A percentile compares a stretch with the other conserved stretches of the same genome.
Conservation (phyloP, 2,888 invertebrate species). For the Mythimna pallens region DNA sequence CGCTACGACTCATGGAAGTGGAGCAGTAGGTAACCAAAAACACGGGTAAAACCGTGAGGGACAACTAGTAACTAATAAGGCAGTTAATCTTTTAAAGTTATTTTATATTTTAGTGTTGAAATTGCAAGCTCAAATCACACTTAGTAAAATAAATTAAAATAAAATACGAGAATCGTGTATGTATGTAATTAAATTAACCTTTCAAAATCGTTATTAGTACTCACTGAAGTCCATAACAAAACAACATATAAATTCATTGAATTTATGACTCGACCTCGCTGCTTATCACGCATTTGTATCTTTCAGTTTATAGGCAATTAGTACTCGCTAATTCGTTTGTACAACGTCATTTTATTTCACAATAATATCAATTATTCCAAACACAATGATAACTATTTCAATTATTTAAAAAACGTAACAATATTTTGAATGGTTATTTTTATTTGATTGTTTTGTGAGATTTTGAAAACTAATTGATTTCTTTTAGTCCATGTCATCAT, state of each 20-base stretch:
- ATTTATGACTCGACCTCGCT: slow-evolving; percentile 32
- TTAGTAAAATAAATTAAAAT: neutral
- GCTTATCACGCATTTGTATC: slow-evolving; percentile 48
- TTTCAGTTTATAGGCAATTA: slow-evolving; percentile 44
- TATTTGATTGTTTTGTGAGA: slow-evolving; percentile 29
- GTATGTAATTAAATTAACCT: slow-evolving; percentile 6
- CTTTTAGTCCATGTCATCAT: neutral
- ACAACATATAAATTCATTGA: slow-evolving; percentile 45
- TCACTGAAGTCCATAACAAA: slow-evolving; percentile 16
- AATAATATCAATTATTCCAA: slow-evolving; percentile 35
- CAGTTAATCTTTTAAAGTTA: neutral
- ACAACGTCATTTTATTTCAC: slow-evolving; percentile 33
- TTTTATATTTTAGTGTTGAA: neutral
- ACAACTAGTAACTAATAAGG: neutral
- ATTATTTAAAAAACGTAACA: slow-evolving; percentile 17
- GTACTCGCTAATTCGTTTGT: slow-evolving; percentile 39
- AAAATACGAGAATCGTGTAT: neutral
- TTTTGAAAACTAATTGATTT: slow-evolving; percentile 13
- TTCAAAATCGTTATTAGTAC: slow-evolving; percentile 9
- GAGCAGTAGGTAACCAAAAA: too few relatives aligned
- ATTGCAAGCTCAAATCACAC: neutral
- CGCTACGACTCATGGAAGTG: too few relatives aligned
- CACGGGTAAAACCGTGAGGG: too few relatives aligned
- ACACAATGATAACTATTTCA: slow-evolving; percentile 23
- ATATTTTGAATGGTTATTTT: slow-evolving; percentile 29